phyloP scores from a whole-genome alignment of 1,140 invertebrate genomes.

The Drosophila elegans region DNA sequence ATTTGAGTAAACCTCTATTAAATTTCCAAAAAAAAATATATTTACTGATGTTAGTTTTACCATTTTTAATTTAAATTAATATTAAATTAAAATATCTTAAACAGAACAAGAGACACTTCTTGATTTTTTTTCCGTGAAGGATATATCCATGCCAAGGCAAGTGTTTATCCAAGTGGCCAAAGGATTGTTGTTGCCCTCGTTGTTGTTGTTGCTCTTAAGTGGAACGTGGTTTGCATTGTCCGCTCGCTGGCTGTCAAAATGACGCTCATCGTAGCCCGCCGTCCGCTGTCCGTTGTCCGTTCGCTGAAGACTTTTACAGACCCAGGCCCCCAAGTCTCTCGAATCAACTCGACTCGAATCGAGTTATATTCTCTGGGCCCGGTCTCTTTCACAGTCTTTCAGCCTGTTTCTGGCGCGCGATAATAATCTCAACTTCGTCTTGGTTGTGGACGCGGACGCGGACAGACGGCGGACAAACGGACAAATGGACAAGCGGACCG shows the following conservation, averaged over 20 bases:
- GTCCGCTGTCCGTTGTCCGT: slow-evolving; percentile 24
- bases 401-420: slow-evolving; percentile 81
- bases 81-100: too few species aligned
- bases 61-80: too few species aligned
- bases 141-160: slow-evolving; percentile 53
- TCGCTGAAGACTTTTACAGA: slow-evolving; percentile 25
- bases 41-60: too few species aligned
- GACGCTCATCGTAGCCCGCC: slow-evolving; percentile 56
- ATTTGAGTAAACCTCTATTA: too few species aligned
- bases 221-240: slow-evolving; percentile 83
- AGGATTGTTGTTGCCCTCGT: slow-evolving; percentile 49
- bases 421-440: slow-evolving; percentile 77
- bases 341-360: slow-evolving; percentile 50
- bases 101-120: too few species aligned
- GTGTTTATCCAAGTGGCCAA: slow-evolving; percentile 81
- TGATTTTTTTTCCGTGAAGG: slow-evolving; percentile 1
- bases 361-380: slow-evolving; percentile 27
- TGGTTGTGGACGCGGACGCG: slow-evolving; percentile 44
- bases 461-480: slow-evolving; percentile 4
- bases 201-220: slow-evolving; percentile 68
- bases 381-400: slow-evolving; percentile 42
- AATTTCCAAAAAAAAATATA: too few species aligned
- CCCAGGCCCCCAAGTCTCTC: slow-evolving; percentile 31
- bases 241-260: slow-evolving; percentile 80
- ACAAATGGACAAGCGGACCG: slow-evolving; percentile 13